These are phyloP conservation scores for Porites divaricata DNA, from an alignment of 92 coral and sea anemone genomes.

Conservation along the genomic window DNA sequence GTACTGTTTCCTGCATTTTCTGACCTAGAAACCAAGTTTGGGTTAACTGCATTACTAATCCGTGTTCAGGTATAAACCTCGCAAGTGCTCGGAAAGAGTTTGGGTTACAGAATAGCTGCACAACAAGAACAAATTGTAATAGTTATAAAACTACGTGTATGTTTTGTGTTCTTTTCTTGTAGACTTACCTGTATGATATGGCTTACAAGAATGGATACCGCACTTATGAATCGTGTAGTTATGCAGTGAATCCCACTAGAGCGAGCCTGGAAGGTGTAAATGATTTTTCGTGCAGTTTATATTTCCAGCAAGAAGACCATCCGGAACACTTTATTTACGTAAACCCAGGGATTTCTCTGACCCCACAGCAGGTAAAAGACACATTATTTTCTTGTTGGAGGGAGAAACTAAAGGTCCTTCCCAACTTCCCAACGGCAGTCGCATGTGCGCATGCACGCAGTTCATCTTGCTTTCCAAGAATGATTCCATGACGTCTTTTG, in stretches of 20 bases:
- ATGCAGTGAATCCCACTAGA: slow-evolving; percentile 30
- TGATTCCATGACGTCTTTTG: too few relatives aligned
- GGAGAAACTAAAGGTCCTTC: too few relatives aligned
- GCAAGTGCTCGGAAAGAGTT: too few relatives aligned
- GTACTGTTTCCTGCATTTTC: too few relatives aligned
- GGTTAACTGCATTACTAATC: too few relatives aligned
- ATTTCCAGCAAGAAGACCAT: slow-evolving; percentile 30
- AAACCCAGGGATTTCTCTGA: slow-evolving; percentile 20
- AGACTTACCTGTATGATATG: slow-evolving; percentile 25
- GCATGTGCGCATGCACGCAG: too few relatives aligned
- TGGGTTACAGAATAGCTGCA: too few relatives aligned
- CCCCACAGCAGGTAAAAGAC: not conserved
- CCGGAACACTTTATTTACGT: slow-evolving; percentile 7
- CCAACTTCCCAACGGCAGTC: too few relatives aligned
- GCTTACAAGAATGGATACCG: slow-evolving; percentile 47
- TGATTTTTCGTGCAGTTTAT: slow-evolving; percentile 2
- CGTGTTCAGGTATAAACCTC: too few relatives aligned
- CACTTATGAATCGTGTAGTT: slow-evolving; percentile 3
- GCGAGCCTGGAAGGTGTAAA: not conserved
- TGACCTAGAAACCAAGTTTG: too few relatives aligned
- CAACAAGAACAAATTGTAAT: not conserved
- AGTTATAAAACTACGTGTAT: not conserved
- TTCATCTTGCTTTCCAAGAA: too few relatives aligned
- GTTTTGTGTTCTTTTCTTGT: not conserved
- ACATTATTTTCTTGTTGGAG: too few relatives aligned